Conservation (phyloP, 2,113 vertebrate species). For the Amia ocellicauda region DNA sequence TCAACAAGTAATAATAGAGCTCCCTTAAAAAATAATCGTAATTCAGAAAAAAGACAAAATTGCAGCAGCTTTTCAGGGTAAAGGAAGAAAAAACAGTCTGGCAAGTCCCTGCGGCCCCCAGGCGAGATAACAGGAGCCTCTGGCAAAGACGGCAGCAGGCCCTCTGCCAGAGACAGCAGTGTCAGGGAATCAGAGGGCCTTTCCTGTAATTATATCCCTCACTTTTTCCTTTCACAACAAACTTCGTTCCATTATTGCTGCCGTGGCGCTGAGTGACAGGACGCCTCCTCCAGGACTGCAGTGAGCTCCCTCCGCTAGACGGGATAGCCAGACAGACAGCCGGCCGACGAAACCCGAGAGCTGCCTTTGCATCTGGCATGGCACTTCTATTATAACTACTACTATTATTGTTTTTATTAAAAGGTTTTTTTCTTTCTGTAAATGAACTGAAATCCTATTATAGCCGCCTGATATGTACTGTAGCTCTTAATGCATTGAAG, state of each 20-base stretch:
- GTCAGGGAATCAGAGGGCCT: neutral
- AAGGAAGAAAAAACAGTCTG: neutral
- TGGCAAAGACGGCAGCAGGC: neutral
- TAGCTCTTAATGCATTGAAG: too few relatives aligned
- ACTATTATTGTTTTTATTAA: neutral
- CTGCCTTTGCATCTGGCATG: neutral
- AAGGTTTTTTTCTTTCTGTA: too few relatives aligned
- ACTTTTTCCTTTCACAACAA: neutral
- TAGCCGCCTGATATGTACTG: too few relatives aligned
- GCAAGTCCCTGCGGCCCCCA: neutral
- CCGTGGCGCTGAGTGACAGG: conserved; percentile 1
- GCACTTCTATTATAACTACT: neutral
- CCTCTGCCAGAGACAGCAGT: neutral
- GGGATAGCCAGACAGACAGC: conserved; percentile 1
- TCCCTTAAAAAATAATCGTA: neutral
- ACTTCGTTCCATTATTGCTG: neutral
- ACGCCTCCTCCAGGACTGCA: neutral
- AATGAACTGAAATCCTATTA: too few relatives aligned
- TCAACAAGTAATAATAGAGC: too few relatives aligned
- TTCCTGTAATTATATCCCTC: conserved; percentile 15
- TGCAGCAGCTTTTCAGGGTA: neutral
- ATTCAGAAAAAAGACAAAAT: neutral
- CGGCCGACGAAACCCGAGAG: neutral
- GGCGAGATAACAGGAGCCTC: neutral
- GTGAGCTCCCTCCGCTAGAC: neutral